Conservation (phyloP, 2,888 invertebrate genomes). For the Limnephilus rhombicus region DNA sequence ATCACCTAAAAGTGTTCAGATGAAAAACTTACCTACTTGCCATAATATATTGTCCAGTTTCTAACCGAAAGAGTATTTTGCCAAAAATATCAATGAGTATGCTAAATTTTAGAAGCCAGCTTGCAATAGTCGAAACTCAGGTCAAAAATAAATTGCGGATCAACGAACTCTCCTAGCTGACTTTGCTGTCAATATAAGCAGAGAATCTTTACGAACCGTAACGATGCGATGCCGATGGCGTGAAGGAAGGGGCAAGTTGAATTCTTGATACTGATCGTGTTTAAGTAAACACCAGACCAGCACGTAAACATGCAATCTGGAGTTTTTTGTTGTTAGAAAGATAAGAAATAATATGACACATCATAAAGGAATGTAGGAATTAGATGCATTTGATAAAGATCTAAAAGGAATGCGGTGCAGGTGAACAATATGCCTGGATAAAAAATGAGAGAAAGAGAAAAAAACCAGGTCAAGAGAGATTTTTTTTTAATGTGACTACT, state of each 20-base stretch:
- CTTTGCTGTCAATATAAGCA: neutral
- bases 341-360: neutral
- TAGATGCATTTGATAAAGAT: neutral
- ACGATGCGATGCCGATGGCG: neutral
- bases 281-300: neutral
- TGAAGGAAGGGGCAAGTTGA: neutral
- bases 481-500: no score
- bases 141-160: neutral
- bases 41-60: neutral
- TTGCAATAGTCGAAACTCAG: neutral
- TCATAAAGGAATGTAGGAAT: neutral
- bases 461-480: no score
- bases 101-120: neutral
- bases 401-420: neutral
- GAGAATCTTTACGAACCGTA: neutral
- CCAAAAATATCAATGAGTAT: neutral
- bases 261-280: neutral
- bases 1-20: no score
- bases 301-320: neutral
- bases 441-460: neutral
- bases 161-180: neutral
- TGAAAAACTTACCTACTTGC: no score
- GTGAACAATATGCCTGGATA: neutral
- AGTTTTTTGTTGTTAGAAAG: neutral
- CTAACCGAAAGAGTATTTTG: neutral